These are phyloP conservation scores for Hirundichthys speculiger DNA, from an alignment of 2,113 vertebrate genomes.

Conservation along the genomic window DNA sequence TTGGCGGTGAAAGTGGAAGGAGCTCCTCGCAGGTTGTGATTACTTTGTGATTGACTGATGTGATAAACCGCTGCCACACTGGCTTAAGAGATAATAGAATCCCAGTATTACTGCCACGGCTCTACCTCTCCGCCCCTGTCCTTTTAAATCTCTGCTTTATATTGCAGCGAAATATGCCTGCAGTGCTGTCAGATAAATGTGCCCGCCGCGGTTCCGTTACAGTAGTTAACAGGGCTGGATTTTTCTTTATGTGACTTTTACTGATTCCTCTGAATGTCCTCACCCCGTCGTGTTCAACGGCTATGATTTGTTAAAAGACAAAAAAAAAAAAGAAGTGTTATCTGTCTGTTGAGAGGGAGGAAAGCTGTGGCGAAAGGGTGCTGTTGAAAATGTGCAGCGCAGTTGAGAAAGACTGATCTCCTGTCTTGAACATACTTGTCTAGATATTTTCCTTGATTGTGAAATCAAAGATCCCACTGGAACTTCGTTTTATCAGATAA, in stretches of 20 bases:
- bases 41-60: conserved; percentile 47
- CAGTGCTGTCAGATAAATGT: not conserved
- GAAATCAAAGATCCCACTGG: conserved; percentile 34
- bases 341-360: too few relatives aligned
- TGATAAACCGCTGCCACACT: conserved; percentile 53
- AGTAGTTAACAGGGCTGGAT: not conserved
- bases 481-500: not conserved
- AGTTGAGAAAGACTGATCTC: conserved; percentile 9
- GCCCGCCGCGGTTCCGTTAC: not conserved
- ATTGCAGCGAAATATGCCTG: conserved; percentile 4
- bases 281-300: too few relatives aligned
- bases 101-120: conserved; percentile 39
- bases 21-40: conserved; percentile 40
- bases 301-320: not conserved
- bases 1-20: conserved; percentile 48
- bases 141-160: conserved; percentile 24
- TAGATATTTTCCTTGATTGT: conserved; percentile 13
- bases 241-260: not conserved
- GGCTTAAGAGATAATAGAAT: conserved; percentile 47
- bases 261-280: too few relatives aligned
- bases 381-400: not conserved
- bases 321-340: too few relatives aligned
- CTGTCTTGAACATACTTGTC: conserved; percentile 59
- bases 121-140: conserved; percentile 14
- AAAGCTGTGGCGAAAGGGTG: conserved; percentile 36